Conservation (phyloP, 1,140 invertebrate species). For the Trichonephila inaurata region DNA sequence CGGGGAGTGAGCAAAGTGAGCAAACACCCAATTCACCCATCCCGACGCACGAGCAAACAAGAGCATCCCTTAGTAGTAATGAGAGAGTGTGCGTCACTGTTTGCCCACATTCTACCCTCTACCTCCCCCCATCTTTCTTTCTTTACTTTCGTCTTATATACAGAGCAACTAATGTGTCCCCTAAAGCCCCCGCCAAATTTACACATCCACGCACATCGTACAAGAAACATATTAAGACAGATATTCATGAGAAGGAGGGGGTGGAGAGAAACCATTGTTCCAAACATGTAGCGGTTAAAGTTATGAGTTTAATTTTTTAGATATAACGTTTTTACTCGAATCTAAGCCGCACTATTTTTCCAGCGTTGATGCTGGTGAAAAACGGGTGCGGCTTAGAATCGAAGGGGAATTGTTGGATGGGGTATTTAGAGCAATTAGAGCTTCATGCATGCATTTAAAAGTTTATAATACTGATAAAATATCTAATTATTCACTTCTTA, state of each 20-base stretch:
- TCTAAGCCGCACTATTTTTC: too few species aligned
- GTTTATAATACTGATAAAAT: too few species aligned
- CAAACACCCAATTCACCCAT: conserved; percentile 53
- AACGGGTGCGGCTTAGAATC: too few species aligned
- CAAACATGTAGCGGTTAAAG: neutral
- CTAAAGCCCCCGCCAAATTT: neutral
- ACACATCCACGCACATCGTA: neutral
- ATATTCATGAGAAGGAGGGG: neutral
- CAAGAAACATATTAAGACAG: neutral
- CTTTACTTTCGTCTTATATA: conserved; percentile 45
- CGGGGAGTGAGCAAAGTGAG: neutral
- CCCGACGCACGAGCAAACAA: conserved; percentile 48
- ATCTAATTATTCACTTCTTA: too few species aligned
- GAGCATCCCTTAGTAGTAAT: conserved; percentile 63
- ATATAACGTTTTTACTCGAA: too few species aligned
- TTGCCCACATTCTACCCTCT: conserved; percentile 36
- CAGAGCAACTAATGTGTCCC: conserved; percentile 44
- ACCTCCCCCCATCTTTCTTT: neutral
- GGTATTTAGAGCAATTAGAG: too few species aligned
- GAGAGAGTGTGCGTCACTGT: conserved; percentile 73
- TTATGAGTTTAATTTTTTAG: neutral
- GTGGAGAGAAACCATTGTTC: neutral
- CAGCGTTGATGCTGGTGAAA: too few species aligned
- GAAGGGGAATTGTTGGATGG: too few species aligned
- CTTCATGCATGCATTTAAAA: too few species aligned